Conservation (phyloP, 1,140 invertebrate species). For the Epicauta chinensis region DNA sequence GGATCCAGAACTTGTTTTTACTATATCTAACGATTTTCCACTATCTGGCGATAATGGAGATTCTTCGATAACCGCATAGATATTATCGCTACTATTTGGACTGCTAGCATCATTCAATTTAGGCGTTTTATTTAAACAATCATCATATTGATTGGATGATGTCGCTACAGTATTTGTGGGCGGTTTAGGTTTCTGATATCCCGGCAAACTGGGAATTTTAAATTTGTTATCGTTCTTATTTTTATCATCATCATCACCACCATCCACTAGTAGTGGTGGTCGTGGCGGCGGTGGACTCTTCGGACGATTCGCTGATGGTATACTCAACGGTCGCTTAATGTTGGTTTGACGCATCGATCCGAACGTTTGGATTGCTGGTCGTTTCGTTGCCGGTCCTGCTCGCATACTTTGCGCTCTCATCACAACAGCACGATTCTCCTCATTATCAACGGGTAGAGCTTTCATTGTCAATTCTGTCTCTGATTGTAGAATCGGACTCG, state of each 20-base stretch:
- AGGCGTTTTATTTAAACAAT: conserved; percentile 63
- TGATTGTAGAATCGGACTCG: conserved; percentile 67
- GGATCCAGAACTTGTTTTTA: conserved; percentile 43
- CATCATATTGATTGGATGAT: conserved; percentile 66
- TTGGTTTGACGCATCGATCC: conserved; percentile 68
- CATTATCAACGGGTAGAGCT: conserved; percentile 50
- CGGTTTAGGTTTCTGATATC: conserved; percentile 48
- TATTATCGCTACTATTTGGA: conserved; percentile 58
- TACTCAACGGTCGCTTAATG: conserved; percentile 62
- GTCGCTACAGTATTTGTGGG: conserved; percentile 44
- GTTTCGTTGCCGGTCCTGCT: conserved; percentile 48
- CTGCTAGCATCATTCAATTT: conserved; percentile 55
- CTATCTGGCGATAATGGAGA: conserved; percentile 44
- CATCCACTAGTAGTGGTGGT: conserved; percentile 45
- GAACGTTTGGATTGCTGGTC: conserved; percentile 63
- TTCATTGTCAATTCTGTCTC: conserved; percentile 54
- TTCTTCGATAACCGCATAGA: conserved; percentile 82
- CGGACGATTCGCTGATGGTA: conserved; percentile 52
- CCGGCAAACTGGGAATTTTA: conserved; percentile 45
- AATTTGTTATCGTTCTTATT: conserved; percentile 34
- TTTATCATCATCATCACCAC: no score
- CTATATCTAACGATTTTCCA: conserved; percentile 50
- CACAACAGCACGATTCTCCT: conserved; percentile 48
- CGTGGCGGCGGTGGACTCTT: conserved; percentile 59
- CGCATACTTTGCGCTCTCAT: conserved; percentile 74